Base-by-base conservation (phyloP, 1,140 invertebrate genomes). In the Nixonia krombeini region DNA sequence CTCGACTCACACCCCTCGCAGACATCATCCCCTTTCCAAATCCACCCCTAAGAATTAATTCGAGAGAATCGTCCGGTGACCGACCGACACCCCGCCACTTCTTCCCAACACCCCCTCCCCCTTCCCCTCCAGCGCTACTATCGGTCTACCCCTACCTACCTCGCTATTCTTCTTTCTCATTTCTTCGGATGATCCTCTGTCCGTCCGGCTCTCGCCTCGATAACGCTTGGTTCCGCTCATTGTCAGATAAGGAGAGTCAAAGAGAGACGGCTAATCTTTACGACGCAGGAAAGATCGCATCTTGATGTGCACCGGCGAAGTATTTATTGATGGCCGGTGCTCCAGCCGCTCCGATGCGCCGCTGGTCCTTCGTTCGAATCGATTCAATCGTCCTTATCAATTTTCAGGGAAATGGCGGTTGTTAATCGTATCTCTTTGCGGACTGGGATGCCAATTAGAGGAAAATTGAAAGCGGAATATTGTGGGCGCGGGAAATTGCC, bases 11-110 rank as follows among this genome's bases (percentile, higher is more conserved):
- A 81, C 80, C 75, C 79, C 65, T 67, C 42, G 49, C 66, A 74
- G 57, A 70, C 47, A 73, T 70, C 59, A 67, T 64, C 56, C 73
- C 72, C 53, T 72, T 75, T 31, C 75, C 59, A 78, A 82, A 81
- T 80, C 74, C 70, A 74, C 78, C 81, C 80, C 77, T 83, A 84
- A 84, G 82, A 85, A 85, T 85, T 85, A 85, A 84, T 84, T 85
- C 82, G 78, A 81, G 79, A 82, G 81, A 83, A 83, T 82, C 80
- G 79, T 81, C 74, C 79, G 71, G 74, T 74, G 72, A 74, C 75
- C 79, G 75, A 77, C 72, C 80, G 72, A 76, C 78, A 75, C 59
- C 62, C 38, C 63, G 52, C 64, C 69, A 70, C 64, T 65, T 75
- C 67, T 55, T 73, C 51, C 55, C 59, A 57, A 59, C 63, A 40